Percentiles rank a stretch among this genome's conserved stretches.
Conservation (phyloP, 2,113 vertebrate genomes). For the Emydura subglobosa region DNA sequence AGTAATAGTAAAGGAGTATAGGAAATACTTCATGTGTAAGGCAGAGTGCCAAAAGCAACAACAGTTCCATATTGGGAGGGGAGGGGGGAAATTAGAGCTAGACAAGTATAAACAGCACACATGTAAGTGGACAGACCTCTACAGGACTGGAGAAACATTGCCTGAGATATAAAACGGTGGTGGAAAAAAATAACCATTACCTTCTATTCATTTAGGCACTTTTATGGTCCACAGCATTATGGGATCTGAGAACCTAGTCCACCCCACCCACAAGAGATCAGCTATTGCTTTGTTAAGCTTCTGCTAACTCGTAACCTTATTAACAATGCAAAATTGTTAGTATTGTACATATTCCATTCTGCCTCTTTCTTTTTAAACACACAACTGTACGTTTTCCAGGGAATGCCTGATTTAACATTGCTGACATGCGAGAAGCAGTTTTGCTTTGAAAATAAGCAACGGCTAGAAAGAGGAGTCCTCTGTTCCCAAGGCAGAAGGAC, state of each 20-base stretch:
- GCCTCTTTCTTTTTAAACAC: background rate
- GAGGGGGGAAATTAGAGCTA: background rate
- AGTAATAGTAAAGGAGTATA: background rate
- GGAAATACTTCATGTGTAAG: background rate
- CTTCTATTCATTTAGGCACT: rapidly evolving
- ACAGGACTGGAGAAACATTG: background rate
- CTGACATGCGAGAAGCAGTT: background rate
- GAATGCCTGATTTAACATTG: background rate
- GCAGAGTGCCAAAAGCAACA: background rate
- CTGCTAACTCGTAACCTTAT: background rate
- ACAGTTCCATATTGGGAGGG: background rate
- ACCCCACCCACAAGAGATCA: background rate
- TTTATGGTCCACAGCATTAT: rapidly evolving
- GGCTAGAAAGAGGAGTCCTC: background rate
- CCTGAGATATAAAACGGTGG: no score
- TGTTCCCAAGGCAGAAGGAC: background rate
- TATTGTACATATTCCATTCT: background rate
- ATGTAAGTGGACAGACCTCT: background rate
- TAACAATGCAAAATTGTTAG: background rate
- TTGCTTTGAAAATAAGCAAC: background rate
- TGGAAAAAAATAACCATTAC: rapidly evolving
- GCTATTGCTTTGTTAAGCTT: background rate
- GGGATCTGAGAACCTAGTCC: background rate
- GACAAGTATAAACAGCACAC: background rate
- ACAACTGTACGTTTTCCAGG: background rate